phyloP scores from a whole-genome alignment of 2,797 vertebrate species.

The Danio jaintianensis region DNA sequence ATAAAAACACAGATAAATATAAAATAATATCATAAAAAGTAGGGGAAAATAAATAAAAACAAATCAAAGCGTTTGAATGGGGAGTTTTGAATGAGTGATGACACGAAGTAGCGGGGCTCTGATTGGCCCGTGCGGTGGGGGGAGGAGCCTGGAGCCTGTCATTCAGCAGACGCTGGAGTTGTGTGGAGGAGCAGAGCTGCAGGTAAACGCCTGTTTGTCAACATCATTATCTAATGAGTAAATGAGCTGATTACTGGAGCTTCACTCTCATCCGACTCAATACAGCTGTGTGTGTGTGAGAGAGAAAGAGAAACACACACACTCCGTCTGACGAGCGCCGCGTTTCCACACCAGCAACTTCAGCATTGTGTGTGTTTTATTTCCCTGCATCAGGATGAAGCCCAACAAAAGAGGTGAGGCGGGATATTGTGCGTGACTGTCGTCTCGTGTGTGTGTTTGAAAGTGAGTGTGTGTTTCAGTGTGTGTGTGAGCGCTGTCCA shows the following conservation, averaged over 20 bases:
- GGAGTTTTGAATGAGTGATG: constrained; percentile 75
- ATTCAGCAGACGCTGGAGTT: constrained; percentile 62
- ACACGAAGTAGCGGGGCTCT: constrained; percentile 53
- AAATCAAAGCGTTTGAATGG: constrained; percentile 48
- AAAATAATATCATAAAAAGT: too few species aligned
- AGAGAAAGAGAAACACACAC: constrained; percentile 57
- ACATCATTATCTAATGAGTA: constrained; percentile 47
- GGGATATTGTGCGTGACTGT: constrained; percentile 18
- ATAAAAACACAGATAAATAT: too few species aligned
- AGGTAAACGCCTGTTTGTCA: constrained; percentile 75
- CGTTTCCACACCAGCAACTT: constrained; percentile 75
- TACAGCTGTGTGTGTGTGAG: constrained; percentile 20
- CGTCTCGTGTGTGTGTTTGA: constrained; percentile 72
- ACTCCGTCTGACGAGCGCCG: constrained; percentile 68
- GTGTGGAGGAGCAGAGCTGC: constrained; percentile 69
- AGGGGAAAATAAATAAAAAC: too few species aligned
- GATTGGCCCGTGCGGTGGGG: constrained; percentile 65
- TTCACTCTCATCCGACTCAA: neutral
- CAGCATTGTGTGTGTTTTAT: constrained; percentile 73
- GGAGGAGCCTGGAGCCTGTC: constrained; percentile 78
- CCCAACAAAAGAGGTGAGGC: constrained; percentile 81
- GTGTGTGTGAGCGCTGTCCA: constrained; percentile 78
- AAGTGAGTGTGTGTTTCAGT: constrained; percentile 44
- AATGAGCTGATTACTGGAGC: neutral
- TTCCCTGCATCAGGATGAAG: constrained; percentile 80